A percentile compares a stretch with the other conserved stretches of the same genome.
These are phyloP conservation scores for Leptatherina wallacei DNA, from an alignment of 2,797 vertebrate species.

Conservation along the genomic window DNA sequence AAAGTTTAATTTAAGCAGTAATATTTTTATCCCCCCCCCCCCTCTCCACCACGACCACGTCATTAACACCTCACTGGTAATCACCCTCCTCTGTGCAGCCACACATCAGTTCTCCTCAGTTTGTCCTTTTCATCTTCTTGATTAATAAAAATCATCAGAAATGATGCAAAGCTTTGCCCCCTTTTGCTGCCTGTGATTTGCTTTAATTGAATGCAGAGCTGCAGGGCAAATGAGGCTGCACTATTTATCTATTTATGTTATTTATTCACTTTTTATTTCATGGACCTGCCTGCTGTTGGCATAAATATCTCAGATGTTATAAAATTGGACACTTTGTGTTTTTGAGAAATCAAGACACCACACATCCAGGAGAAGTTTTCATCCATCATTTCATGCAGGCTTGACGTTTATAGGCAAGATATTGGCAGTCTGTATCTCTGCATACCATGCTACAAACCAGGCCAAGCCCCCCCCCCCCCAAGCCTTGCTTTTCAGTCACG, in stretches of 20 bases:
- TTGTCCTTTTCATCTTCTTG: conserved; percentile 43
- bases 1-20: conserved; percentile 31
- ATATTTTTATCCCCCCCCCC: conserved; percentile 6
- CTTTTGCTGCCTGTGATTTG: conserved; percentile 56
- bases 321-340: not conserved
- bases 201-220: conserved; percentile 62
- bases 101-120: conserved; percentile 70
- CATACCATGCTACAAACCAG: not conserved
- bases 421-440: conserved; percentile 20
- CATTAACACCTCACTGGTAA: conserved; percentile 82
- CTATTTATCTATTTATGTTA: conserved; percentile 21
- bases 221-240: conserved; percentile 46
- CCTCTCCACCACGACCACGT: conserved; percentile 41
- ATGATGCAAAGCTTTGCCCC: conserved; percentile 59
- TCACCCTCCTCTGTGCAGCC: conserved; percentile 74
- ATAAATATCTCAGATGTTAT: conserved; percentile 20
- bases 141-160: conserved; percentile 61
- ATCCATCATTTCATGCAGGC: not conserved
- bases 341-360: conserved; percentile 8
- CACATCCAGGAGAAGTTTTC: not conserved
- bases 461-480: not conserved
- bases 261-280: conserved; percentile 16
- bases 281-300: conserved; percentile 46
- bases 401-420: conserved; percentile 4
- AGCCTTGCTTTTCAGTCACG: conserved; percentile 2